A percentile compares a stretch with the other conserved stretches of the same genome.
Conservation (phyloP, 2,888 invertebrate genomes). For the Heliconius hortense region DNA sequence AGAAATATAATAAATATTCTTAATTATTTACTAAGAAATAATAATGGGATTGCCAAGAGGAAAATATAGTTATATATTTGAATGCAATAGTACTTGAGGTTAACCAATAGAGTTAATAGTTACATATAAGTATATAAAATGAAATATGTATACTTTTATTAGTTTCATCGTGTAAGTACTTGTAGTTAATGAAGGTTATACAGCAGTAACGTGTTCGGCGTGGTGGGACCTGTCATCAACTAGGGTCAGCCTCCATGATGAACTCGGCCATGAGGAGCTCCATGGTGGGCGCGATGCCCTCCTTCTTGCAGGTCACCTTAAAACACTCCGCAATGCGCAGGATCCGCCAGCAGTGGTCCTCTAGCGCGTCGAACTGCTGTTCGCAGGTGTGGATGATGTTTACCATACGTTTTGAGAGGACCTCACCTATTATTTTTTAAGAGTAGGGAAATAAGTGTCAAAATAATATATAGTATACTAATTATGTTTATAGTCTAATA, state of each 20-base stretch:
- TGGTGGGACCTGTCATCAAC: constrained; percentile 35
- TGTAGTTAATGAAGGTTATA: background rate
- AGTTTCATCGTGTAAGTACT: background rate
- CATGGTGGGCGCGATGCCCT: constrained; percentile 65
- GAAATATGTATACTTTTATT: background rate
- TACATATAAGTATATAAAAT: too few relatives aligned
- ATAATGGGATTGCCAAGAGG: background rate
- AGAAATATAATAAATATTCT: background rate
- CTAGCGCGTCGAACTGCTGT: constrained; percentile 54
- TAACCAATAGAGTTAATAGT: background rate
- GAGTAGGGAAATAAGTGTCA: too few relatives aligned
- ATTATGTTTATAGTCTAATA: too few relatives aligned
- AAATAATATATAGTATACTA: too few relatives aligned
- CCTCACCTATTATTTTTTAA: constrained; percentile 52
- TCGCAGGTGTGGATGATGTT: constrained; percentile 64
- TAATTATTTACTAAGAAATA: background rate
- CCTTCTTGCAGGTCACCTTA: constrained; percentile 54
- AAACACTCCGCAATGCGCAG: constrained; percentile 70
- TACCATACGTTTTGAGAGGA: constrained; percentile 61
- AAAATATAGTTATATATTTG: background rate
- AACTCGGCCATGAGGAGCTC: constrained; percentile 68
- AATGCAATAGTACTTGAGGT: background rate
- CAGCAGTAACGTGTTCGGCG: background rate
- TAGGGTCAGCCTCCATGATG: constrained; percentile 64
- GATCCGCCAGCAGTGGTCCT: constrained; percentile 70